Conservation (phyloP, 1,140 invertebrate species). For the Lepidotrigona ventralis region DNA sequence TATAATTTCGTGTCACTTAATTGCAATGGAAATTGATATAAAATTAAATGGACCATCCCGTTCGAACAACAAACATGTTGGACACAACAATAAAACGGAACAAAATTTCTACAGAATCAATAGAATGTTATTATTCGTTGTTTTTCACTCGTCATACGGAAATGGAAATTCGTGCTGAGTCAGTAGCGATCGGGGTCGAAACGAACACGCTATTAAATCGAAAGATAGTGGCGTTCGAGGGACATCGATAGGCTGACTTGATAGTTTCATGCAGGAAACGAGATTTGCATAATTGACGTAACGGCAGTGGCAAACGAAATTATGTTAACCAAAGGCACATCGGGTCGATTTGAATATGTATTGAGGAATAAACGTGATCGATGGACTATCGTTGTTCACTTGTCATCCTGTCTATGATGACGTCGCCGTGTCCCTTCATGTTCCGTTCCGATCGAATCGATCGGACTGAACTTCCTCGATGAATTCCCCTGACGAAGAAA, state of each 20-base stretch:
- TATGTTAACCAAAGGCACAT: not conserved
- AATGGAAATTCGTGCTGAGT: not conserved
- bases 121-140: not conserved
- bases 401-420: conserved; percentile 29
- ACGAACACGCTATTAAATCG: not conserved
- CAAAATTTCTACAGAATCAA: no score
- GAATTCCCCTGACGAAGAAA: not conserved
- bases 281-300: conserved; percentile 46
- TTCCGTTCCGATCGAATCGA: not conserved
- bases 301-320: not conserved
- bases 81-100: not conserved
- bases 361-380: conserved; percentile 43
- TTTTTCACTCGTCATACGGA: not conserved
- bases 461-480: not conserved
- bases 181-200: not conserved
- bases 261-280: conserved; percentile 5
- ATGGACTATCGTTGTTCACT: conserved; percentile 34
- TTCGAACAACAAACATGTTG: no score
- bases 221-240: not conserved
- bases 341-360: conserved; percentile 26
- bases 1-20: not conserved
- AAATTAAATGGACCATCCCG: no score
- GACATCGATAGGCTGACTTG: no score
- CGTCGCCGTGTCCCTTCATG: not conserved
- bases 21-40: no score